phyloP scores from a whole-genome alignment of 2,797 vertebrate species.

The Denticeps clupeoides region DNA sequence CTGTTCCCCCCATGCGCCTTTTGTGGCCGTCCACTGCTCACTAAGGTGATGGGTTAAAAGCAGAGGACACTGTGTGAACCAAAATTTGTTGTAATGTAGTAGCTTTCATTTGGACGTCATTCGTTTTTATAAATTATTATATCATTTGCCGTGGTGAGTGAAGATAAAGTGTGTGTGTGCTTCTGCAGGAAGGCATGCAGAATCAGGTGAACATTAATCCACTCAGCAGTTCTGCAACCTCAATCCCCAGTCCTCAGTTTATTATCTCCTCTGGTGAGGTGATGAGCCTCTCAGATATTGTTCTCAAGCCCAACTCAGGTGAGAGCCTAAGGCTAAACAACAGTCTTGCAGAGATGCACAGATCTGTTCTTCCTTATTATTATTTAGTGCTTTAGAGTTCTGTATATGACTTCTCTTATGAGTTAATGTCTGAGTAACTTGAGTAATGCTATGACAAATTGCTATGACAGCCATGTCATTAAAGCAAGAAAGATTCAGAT shows the following conservation, averaged over 20 bases:
- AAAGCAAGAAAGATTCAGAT: neutral
- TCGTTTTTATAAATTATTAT: neutral
- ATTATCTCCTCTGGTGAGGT: constrained; percentile 53
- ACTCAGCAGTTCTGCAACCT: constrained; percentile 9
- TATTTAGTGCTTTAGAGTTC: too few species aligned
- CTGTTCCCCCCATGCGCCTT: too few species aligned
- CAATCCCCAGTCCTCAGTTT: constrained; percentile 37
- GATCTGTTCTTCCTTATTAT: too few species aligned
- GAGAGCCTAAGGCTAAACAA: neutral
- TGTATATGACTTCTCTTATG: too few species aligned
- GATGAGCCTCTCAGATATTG: constrained; percentile 35
- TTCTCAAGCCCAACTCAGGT: constrained; percentile 48
- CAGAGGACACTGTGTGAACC: too few species aligned
- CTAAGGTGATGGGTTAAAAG: too few species aligned
- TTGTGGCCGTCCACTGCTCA: too few species aligned
- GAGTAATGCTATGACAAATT: too few species aligned
- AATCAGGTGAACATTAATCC: constrained; percentile 38
- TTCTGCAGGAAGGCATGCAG: constrained; percentile 59
- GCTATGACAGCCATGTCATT: constrained; percentile 2
- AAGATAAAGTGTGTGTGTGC: constrained; percentile 4
- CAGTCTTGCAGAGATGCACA: too few species aligned
- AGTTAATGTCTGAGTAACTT: too few species aligned
- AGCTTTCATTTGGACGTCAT: too few species aligned
- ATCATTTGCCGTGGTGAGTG: neutral
- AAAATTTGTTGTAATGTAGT: too few species aligned